A percentile compares a stretch with the other conserved stretches of the same genome.
Evolutionary conservation across 2,797 vertebrate species (phyloP).

Genomic region (Danio jaintianensis): DNA sequence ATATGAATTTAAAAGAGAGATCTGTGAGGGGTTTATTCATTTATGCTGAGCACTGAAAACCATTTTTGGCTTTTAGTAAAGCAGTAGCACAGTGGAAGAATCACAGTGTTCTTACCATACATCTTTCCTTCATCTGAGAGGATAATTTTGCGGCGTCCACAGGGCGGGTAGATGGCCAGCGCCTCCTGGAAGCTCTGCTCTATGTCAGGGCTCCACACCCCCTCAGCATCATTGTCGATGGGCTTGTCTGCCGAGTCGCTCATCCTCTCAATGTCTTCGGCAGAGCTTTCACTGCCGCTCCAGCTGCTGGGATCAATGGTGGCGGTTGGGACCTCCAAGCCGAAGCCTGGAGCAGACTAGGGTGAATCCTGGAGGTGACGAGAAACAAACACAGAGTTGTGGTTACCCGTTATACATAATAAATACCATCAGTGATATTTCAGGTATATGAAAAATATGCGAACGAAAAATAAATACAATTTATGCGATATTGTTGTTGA

Average conservation of each 20-base stretch:
- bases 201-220: conserved; percentile 99
- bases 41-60: no score
- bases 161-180: conserved; percentile 98
- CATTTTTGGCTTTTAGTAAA: background rate
- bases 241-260: conserved; percentile 98
- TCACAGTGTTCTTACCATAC: conserved; percentile 92
- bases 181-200: conserved; percentile 99
- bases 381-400: conserved; percentile 63
- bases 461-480: no score
- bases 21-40: no score
- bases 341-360: conserved; percentile 93
- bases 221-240: conserved; percentile 96
- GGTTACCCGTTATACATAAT: conserved; percentile 54
- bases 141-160: conserved; percentile 99
- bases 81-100: background rate
- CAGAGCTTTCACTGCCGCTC: conserved; percentile 99
- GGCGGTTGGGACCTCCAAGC: conserved; percentile 91
- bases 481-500: no score
- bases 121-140: conserved; percentile 99
- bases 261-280: conserved; percentile 98
- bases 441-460: background rate
- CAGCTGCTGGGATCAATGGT: conserved; percentile 99
- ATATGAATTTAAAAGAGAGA: no score
- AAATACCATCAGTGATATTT: conserved; percentile 53
- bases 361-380: conserved; percentile 86